A percentile compares a stretch with the other conserved stretches of the same genome.
Conservation (phyloP, 2,888 invertebrate species). For the Imbricaverruca yamaguchii region DNA sequence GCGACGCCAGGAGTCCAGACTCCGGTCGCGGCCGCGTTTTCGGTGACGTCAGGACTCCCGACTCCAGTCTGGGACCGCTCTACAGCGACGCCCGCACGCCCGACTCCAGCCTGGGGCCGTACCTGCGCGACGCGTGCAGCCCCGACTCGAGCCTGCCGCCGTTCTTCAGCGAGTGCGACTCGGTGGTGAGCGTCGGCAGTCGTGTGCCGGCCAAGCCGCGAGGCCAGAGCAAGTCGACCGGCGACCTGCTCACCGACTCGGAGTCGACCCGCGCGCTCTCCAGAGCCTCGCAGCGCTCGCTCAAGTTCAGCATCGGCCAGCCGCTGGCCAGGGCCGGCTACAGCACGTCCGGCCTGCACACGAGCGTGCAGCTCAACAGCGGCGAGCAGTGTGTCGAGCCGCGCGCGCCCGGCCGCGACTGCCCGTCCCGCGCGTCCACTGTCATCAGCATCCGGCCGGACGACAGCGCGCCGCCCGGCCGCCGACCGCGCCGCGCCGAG, state of each 20-base stretch:
- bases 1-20: too few species aligned
- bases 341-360: background rate
- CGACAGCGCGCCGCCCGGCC: too few species aligned
- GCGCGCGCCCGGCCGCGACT: background rate
- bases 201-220: constrained; percentile 25
- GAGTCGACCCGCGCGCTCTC: background rate
- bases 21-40: too few species aligned
- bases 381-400: too few species aligned
- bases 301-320: constrained; percentile 37
- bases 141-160: constrained; percentile 64
- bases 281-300: constrained; percentile 24
- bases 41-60: constrained; percentile 8
- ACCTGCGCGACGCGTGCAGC: constrained; percentile 69
- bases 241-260: background rate
- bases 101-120: constrained; percentile 86
- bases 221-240: background rate
- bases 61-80: constrained; percentile 59
- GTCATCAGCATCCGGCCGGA: too few species aligned
- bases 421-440: too few species aligned
- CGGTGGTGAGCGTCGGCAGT: constrained; percentile 28
- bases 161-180: constrained; percentile 42
- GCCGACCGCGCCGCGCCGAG: too few species aligned
- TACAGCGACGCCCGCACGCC: constrained; percentile 67
- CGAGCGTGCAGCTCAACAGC: background rate
- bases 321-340: background rate